Evolutionary conservation across 2,113 vertebrate species (phyloP), one percentile per base, ranked within the genome.

Genomic region (Rhinoptilus africanus): DNA sequence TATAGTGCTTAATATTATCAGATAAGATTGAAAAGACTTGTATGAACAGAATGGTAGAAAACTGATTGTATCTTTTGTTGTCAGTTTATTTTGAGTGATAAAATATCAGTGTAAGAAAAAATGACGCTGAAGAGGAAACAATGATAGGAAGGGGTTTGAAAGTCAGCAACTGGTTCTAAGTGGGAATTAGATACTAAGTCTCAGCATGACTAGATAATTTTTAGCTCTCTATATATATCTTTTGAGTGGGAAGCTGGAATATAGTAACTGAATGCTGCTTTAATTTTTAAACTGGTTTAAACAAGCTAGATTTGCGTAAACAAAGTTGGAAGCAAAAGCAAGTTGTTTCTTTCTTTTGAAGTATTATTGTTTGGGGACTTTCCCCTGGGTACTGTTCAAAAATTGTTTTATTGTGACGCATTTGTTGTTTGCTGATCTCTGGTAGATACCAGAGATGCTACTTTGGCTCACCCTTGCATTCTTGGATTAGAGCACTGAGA

Each of bases 151-250:
- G 72, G 84, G 35, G 59, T 85, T 89, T 96, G 73, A 89, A 94
- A 96, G 75, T 73, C 90, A 96, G 92, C 73, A 96, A 82, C 92
- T 95, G 93, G 67, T 94, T 96, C 81, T 85, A 88, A 96, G 94
- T 94, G 86, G 94, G 82, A 97, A 91, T 96, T 94, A 97, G 88
- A 95, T 85, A 95, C 78, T 88, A 92, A 96, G 74, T 89, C 93
- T 95, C 82, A 96, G 50, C 89, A 93, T 86, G 85, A 95, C 90
- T 74, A 79, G 81, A 94, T 97, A 92, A 97, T 96, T 96, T 97
- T 97, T 95, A 96, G 94, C 74, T 96, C 67, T 94, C 97, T 97
- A 97, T 98, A 97, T 98, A 93, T 97, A 97, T 80, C 85, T 93
- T 88, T 78, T 95, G 94, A 97, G 97, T 97, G 96, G 96, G 97